Conservation (phyloP, 2,797 vertebrate genomes). For the Pampus argenteus region DNA sequence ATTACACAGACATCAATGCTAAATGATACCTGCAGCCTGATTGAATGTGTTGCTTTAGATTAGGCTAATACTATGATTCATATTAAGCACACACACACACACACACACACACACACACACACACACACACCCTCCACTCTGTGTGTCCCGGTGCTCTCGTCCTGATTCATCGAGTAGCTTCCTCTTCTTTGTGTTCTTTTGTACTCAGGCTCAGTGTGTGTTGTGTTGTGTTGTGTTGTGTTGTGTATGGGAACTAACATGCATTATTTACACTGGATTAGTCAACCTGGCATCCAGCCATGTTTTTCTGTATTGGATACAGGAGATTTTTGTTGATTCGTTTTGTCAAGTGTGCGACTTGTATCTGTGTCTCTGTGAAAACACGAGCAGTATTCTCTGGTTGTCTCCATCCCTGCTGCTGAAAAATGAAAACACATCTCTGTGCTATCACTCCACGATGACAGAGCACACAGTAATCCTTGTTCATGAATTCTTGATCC, state of each 20-base stretch:
- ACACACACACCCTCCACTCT: neutral
- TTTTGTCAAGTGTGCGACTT: slow-evolving; percentile 59
- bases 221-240: slow-evolving; percentile 20
- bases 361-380: slow-evolving; percentile 62
- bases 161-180: slow-evolving; percentile 24
- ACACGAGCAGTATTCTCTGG: slow-evolving; percentile 37
- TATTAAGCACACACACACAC: slow-evolving; percentile 16
- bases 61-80: slow-evolving; percentile 34
- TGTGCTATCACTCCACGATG: slow-evolving; percentile 59
- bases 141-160: slow-evolving; percentile 11
- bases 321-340: slow-evolving; percentile 59
- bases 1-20: slow-evolving; percentile 34
- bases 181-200: slow-evolving; percentile 29
- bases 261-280: slow-evolving; percentile 60
- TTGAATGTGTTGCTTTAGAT: slow-evolving; percentile 54
- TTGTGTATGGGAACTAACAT: slow-evolving; percentile 28
- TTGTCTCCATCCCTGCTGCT: slow-evolving; percentile 45
- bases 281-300: slow-evolving; percentile 57
- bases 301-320: slow-evolving; percentile 48
- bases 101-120: neutral
- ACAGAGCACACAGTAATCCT: slow-evolving; percentile 67
- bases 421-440: slow-evolving; percentile 68
- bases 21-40: slow-evolving; percentile 53
- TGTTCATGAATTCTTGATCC: slow-evolving; percentile 59
- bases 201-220: neutral